A percentile compares a stretch with the other conserved stretches of the same genome.
Conservation (phyloP, 2,113 vertebrate genomes). For the Brachyhypopomus gauderio region DNA sequence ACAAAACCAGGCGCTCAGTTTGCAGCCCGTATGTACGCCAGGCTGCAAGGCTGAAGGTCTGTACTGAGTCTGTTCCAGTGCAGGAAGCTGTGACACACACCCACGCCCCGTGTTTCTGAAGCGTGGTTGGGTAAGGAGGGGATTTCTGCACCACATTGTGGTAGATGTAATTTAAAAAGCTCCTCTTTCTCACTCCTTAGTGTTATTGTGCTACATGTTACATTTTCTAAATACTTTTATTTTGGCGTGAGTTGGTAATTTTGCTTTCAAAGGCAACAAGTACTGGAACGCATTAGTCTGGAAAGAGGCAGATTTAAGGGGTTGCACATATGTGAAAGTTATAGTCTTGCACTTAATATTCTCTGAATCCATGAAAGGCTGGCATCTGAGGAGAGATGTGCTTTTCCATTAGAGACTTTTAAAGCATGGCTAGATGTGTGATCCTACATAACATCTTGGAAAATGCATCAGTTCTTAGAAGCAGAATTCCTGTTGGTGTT, state of each 20-base stretch:
- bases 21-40: background rate
- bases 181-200: conserved; percentile 1
- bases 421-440: background rate
- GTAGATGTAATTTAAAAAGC: conserved; percentile 30
- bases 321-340: background rate
- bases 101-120: conserved; percentile 39
- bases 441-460: background rate
- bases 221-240: conserved; percentile 3
- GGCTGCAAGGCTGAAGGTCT: background rate
- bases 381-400: background rate
- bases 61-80: conserved; percentile 3
- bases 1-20: background rate
- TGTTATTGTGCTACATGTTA: conserved; percentile 4
- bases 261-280: background rate
- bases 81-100: conserved; percentile 45
- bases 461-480: conserved; percentile 18
- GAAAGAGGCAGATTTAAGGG: background rate
- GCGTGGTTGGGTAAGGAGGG: conserved; percentile 42
- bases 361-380: background rate
- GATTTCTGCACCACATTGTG: conserved; percentile 46
- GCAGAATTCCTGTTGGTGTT: background rate
- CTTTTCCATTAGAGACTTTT: background rate
- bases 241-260: background rate
- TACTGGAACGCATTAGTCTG: too few species aligned
- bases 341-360: background rate